Percentiles rank a stretch among this genome's conserved stretches.
Conservation (phyloP, 2,797 vertebrate genomes). For the Carapus acus region DNA sequence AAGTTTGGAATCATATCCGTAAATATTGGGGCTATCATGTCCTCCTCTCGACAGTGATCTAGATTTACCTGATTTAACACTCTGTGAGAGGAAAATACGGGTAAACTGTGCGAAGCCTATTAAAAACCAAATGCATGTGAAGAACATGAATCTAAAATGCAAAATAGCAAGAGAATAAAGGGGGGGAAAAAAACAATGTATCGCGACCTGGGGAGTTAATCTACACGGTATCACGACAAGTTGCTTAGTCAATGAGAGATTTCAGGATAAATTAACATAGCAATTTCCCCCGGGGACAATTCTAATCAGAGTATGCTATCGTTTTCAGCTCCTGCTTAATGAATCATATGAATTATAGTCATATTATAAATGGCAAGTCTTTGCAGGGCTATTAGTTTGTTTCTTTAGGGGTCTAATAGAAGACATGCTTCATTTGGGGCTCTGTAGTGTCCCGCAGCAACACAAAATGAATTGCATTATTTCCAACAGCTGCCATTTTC, state of each 20-base stretch:
- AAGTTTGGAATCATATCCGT: too few relatives aligned
- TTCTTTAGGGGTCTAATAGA: constrained; percentile 99
- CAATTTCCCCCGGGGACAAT: constrained; percentile 84
- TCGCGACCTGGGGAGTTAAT: constrained; percentile 72
- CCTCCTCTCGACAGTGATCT: background rate
- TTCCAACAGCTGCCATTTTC: constrained; percentile 88
- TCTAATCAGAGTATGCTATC: constrained; percentile 88
- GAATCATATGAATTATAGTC: constrained; percentile 99
- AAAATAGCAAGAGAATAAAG: constrained; percentile 55
- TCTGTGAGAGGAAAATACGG: background rate
- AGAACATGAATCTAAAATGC: constrained; percentile 57
- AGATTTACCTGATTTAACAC: background rate
- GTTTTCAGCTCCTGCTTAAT: constrained; percentile 99
- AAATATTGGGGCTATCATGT: background rate
- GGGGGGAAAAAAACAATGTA: constrained; percentile 39
- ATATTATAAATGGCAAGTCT: constrained; percentile 98
- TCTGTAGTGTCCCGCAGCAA: constrained; percentile 83
- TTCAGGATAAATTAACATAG: constrained; percentile 85
- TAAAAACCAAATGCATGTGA: constrained; percentile 60
- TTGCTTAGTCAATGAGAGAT: constrained; percentile 89
- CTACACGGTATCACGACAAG: constrained; percentile 80
- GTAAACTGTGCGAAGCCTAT: constrained; percentile 22
- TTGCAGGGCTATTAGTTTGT: constrained; percentile 99
- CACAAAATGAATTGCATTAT: constrained; percentile 92
- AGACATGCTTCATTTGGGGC: constrained; percentile 91